Conservation (phyloP, 92 coral and sea anemone genomes). For the Pocillopora meandrina region DNA sequence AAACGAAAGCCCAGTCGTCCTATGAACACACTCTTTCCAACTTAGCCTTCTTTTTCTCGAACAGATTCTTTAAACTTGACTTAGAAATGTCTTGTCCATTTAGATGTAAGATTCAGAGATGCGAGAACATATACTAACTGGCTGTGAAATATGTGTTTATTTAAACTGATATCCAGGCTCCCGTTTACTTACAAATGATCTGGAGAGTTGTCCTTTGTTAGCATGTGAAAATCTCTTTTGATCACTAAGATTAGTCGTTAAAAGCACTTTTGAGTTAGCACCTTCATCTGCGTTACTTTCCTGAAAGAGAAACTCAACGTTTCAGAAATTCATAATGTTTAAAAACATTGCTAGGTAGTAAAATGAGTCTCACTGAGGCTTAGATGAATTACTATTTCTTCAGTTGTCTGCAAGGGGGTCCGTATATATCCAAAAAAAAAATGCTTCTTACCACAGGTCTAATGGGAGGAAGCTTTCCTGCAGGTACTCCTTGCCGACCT, state of each 20-base stretch:
- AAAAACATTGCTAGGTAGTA: neutral
- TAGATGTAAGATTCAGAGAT: too few species aligned
- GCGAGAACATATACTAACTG: too few species aligned
- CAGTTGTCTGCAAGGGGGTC: neutral
- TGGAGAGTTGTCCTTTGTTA: constrained; percentile 87
- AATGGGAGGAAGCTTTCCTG: constrained; percentile 88
- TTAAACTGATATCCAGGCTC: too few species aligned
- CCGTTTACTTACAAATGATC: constrained; percentile 87
- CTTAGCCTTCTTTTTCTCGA: too few species aligned
- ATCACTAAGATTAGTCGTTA: neutral
- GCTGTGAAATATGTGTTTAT: too few species aligned
- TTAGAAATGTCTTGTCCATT: too few species aligned
- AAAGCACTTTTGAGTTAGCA: neutral
- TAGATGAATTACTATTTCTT: too few species aligned
- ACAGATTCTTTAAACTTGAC: too few species aligned
- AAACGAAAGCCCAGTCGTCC: too few species aligned
- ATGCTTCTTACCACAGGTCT: constrained; percentile 52
- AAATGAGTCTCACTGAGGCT: neutral
- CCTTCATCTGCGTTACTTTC: constrained; percentile 12
- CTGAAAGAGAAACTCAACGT: constrained; percentile 1
- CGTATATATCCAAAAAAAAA: neutral
- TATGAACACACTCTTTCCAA: too few species aligned
- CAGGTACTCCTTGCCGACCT: constrained; percentile 82
- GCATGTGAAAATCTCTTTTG: constrained; percentile 69
- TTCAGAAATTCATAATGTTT: neutral